Evolutionary conservation across 1,140 invertebrate genomes (phyloP).

Genomic region (Lasioglossum baleicum): DNA sequence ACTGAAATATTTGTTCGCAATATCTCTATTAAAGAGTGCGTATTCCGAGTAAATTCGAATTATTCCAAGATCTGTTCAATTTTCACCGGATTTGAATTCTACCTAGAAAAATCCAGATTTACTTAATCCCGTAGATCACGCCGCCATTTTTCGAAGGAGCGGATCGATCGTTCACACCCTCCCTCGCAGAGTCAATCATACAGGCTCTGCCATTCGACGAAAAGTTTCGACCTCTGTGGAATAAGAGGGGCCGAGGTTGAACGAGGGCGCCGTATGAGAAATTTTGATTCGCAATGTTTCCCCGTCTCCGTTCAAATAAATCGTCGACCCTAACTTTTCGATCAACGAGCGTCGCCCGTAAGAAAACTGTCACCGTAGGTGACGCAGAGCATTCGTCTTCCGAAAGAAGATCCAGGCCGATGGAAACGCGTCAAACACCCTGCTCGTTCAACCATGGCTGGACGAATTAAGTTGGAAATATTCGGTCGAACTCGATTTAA

Average conservation of each 20-base stretch:
- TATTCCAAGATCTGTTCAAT: too few relatives aligned
- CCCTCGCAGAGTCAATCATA: background rate
- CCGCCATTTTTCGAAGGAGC: background rate
- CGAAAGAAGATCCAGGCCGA: background rate
- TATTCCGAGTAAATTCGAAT: too few relatives aligned
- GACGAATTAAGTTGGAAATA: background rate
- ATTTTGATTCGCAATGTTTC: constrained; percentile 39
- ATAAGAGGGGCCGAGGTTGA: constrained; percentile 1
- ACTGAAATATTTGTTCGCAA: too few relatives aligned
- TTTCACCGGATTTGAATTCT: too few relatives aligned
- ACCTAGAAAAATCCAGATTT: too few relatives aligned
- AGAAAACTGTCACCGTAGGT: constrained; percentile 3
- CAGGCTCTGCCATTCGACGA: background rate
- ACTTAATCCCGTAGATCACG: too few relatives aligned
- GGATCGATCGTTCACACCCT: background rate
- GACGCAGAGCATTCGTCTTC: constrained; percentile 28
- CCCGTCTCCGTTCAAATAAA: constrained; percentile 17
- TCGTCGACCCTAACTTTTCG: constrained; percentile 41
- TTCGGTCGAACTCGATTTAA: too few relatives aligned
- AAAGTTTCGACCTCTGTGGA: constrained; percentile 32
- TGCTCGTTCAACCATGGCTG: background rate
- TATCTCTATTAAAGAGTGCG: too few relatives aligned
- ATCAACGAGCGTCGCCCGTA: constrained; percentile 1
- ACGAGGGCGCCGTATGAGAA: constrained; percentile 36
- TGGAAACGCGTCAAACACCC: background rate